Percentiles rank a stretch among this genome's conserved stretches.
Evolutionary conservation across 1,140 invertebrate genomes (phyloP).

Genomic region (Hermatobates lingyangjiaoensis): DNA sequence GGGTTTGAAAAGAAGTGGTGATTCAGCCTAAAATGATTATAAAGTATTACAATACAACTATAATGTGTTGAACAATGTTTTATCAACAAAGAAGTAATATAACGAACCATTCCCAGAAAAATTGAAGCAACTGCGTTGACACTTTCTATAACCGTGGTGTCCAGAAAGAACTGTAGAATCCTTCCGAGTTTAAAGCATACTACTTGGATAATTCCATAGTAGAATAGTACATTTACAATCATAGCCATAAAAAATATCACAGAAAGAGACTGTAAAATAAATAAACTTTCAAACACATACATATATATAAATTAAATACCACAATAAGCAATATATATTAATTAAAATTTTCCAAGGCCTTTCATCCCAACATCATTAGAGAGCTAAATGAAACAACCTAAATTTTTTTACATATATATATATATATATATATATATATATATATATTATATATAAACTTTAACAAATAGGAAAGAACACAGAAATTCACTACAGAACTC

Average conservation of each 20-base stretch:
- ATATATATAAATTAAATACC: background rate
- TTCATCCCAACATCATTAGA: background rate
- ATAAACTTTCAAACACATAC: conserved; percentile 4
- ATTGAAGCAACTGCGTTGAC: conserved; percentile 77
- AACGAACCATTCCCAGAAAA: conserved; percentile 64
- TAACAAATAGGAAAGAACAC: no score
- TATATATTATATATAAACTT: background rate
- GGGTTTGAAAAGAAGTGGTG: conserved; percentile 69
- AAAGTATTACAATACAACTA: conserved; percentile 9
- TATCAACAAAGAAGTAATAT: background rate
- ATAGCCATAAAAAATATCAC: conserved; percentile 86
- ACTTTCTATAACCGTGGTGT: conserved; percentile 80
- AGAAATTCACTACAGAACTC: no score
- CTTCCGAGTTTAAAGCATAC: conserved; percentile 67
- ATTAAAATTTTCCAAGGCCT: background rate
- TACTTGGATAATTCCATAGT: conserved; percentile 70
- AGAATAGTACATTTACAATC: conserved; percentile 69
- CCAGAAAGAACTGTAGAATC: conserved; percentile 48
- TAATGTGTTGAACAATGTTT: background rate
- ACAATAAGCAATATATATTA: background rate
- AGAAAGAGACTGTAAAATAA: conserved; percentile 42
- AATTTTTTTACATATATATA: background rate
- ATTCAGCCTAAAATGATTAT: conserved; percentile 51
- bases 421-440: background rate
- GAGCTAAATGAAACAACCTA: background rate